Evolutionary conservation across 2,888 invertebrate genomes (phyloP), one percentile per base, ranked within the genome.

Genomic region (Spatulosminthurus flaviceps): DNA sequence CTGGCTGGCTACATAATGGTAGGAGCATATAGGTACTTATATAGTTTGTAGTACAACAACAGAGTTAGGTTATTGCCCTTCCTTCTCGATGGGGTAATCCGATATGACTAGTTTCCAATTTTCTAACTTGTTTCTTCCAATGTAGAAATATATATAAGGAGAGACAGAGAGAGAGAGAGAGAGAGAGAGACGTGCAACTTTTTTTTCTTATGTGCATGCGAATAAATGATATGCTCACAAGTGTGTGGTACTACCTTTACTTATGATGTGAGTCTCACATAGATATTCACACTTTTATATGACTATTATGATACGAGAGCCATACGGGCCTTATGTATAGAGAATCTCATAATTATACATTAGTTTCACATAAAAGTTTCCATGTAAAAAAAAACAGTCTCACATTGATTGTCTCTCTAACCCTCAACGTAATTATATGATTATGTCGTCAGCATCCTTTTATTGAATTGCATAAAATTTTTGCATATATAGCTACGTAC

Each of bases 51-150:
- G 29, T 29, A 70, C 34, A 77, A 78, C 60, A 78, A 78, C 78
- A 78, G 60, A 70, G 78, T 73, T 80, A 78, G 80, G 80, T 80
- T 80, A 80, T 80, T 80, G 80, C 80, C 80, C 80, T 80, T 80
- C 80, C 80, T 80, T 69, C 77, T 74, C 24, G 77, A 77, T 77
- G 77, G 66, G 77, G 77, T 77, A 77, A 77, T 67, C 67, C 43
- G 77, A 77, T 77, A 77, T 77, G 77, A 77, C 77, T 73, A 69
- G 69, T 42, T 74, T 69, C 69, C 69, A 69, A 75, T 75, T 75
- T 75, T 75, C 75, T 75, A 75, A 75, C 75, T 75, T 75, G 75
- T 75, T 75, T 75, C 60, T 60, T 60, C 51, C 60, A 43, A 73
- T 73, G 73, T 73, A 73, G 61, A 73, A 61, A 73, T 73, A 34